Evolutionary conservation across 2,888 invertebrate species (phyloP).

Genomic region (Epsilonema sp.): DNA sequence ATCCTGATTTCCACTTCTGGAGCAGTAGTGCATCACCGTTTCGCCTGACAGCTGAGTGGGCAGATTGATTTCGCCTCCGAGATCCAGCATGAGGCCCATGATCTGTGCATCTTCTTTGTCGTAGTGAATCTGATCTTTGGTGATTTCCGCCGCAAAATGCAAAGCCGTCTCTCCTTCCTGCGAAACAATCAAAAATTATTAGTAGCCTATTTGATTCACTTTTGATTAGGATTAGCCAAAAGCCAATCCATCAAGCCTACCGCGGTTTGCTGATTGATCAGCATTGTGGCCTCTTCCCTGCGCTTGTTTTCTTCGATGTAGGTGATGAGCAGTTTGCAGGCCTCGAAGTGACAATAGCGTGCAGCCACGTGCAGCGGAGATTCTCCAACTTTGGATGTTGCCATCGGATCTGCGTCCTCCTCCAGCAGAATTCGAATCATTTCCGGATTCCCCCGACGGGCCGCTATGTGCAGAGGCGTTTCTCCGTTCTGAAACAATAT

Average conservation of each 20-base stretch:
- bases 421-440: slow-evolving; percentile 66
- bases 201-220: no score
- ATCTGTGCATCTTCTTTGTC: slow-evolving; percentile 57
- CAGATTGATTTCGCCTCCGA: slow-evolving; percentile 68
- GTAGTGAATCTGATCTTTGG: slow-evolving; percentile 54
- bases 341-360: slow-evolving; percentile 48
- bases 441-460: slow-evolving; percentile 67
- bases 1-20: slow-evolving; percentile 68
- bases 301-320: slow-evolving; percentile 38
- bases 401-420: slow-evolving; percentile 75
- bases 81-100: slow-evolving; percentile 64
- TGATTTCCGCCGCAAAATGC: slow-evolving; percentile 77
- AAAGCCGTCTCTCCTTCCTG: slow-evolving; percentile 74
- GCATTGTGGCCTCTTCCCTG: slow-evolving; percentile 15
- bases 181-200: no score
- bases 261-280: no score
- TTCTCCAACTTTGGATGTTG: slow-evolving; percentile 65
- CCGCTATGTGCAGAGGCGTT: slow-evolving; percentile 88
- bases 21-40: slow-evolving; percentile 85
- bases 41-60: slow-evolving; percentile 59
- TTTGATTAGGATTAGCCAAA: no score
- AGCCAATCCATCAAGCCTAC: no score
- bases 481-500: slow-evolving; percentile 51
- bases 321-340: slow-evolving; percentile 62
- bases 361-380: slow-evolving; percentile 87